These are phyloP conservation scores for Pilophorus perplexus DNA, from an alignment of 2,888 invertebrate species.

Conservation along the genomic window DNA sequence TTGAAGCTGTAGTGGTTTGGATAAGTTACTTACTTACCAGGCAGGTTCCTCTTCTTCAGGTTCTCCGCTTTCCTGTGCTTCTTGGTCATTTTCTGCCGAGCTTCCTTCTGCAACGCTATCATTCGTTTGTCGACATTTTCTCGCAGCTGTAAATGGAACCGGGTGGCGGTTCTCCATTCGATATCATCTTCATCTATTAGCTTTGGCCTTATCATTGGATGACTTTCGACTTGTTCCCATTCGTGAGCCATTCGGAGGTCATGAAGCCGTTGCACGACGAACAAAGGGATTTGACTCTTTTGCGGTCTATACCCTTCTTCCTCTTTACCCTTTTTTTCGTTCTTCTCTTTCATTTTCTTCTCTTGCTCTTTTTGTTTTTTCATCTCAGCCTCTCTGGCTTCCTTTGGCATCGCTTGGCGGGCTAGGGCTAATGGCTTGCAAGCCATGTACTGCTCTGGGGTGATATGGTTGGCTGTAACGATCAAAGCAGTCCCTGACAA, in stretches of 20 bases:
- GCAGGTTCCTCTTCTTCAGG: conserved; percentile 12
- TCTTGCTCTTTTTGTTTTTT: conserved; percentile 12
- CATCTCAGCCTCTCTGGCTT: conserved; percentile 26
- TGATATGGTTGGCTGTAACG: conserved; percentile 24
- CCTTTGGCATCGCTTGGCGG: conserved; percentile 29
- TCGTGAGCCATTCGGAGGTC: conserved; percentile 15
- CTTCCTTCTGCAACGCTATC: conserved; percentile 31
- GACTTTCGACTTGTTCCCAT: conserved; percentile 17
- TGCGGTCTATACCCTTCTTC: conserved; percentile 25
- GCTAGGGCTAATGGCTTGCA: conserved; percentile 11
- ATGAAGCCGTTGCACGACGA: conserved; percentile 8
- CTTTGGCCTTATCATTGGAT: conserved; percentile 16
- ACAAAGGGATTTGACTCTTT: conserved; percentile 21
- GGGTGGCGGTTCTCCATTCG: conserved; percentile 9
- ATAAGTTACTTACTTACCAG: too few relatives aligned
- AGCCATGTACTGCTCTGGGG: conserved; percentile 8
- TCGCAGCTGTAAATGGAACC: neutral
- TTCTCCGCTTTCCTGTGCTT: conserved; percentile 32
- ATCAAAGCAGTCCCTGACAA: conserved; percentile 10
- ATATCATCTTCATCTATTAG: neutral
- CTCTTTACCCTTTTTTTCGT: conserved; percentile 8
- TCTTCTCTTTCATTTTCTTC: conserved; percentile 8
- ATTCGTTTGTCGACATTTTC: conserved; percentile 21
- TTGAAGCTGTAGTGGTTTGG: too few relatives aligned
- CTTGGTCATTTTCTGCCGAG: conserved; percentile 3